A percentile compares a stretch with the other conserved stretches of the same genome.
These are phyloP conservation scores for Schizotus pectinicornis DNA, from an alignment of 2,888 invertebrate genomes.

Conservation along the genomic window DNA sequence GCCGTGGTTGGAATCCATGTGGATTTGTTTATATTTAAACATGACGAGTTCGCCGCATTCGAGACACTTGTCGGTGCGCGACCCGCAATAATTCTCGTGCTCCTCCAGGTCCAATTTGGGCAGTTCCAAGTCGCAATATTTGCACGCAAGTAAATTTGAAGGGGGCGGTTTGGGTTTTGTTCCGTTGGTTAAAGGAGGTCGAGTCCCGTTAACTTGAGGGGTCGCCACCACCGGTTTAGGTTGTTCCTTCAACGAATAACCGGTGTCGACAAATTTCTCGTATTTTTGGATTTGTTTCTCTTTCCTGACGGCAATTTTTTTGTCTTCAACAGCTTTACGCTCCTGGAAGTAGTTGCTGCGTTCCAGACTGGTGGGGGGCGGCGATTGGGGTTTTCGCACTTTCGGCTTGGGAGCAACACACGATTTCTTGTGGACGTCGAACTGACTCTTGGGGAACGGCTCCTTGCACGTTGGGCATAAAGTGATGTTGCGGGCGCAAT, in stretches of 20 bases:
- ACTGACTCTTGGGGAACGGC: conserved; percentile 66
- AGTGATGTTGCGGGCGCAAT: conserved; percentile 72
- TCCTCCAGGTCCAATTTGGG: conserved; percentile 65
- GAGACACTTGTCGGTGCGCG: conserved; percentile 71
- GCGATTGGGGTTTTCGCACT: conserved; percentile 42
- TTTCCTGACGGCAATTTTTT: conserved; percentile 43
- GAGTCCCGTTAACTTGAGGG: neutral
- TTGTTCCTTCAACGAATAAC: conserved; percentile 37
- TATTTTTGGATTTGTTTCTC: conserved; percentile 41
- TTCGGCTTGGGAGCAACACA: conserved; percentile 60
- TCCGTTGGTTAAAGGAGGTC: conserved; percentile 1
- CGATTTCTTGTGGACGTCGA: conserved; percentile 63
- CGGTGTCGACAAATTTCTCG: conserved; percentile 43
- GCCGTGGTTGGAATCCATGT: conserved; percentile 70
- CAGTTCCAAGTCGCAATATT: conserved; percentile 71
- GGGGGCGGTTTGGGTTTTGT: conserved; percentile 2
- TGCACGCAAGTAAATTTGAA: conserved; percentile 62
- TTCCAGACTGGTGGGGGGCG: conserved; percentile 40
- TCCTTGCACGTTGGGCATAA: conserved; percentile 73
- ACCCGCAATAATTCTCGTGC: conserved; percentile 75
- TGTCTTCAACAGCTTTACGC: conserved; percentile 47
- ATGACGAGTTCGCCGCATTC: conserved; percentile 74
- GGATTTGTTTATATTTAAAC: conserved; percentile 70
- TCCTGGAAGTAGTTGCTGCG: conserved; percentile 46
- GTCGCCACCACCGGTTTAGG: conserved; percentile 5